Conservation (phyloP, 2,797 vertebrate species). For the Arrhamphus sclerolepis region DNA sequence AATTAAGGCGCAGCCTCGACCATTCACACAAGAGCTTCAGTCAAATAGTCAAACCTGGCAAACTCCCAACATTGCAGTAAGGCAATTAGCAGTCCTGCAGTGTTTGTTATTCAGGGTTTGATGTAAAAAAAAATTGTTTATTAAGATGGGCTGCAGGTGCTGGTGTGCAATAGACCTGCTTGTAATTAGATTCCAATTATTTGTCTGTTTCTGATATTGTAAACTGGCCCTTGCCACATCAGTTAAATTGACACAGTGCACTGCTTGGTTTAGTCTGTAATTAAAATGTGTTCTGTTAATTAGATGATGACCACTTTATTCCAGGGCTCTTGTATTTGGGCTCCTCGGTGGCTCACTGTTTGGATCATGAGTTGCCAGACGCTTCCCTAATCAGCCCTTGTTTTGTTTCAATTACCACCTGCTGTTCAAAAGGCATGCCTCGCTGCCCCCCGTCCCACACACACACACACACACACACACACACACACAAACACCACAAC, state of each 20-base stretch:
- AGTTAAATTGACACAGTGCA: slow-evolving; percentile 99
- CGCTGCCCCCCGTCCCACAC: slow-evolving; percentile 71
- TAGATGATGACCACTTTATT: slow-evolving; percentile 99
- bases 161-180: slow-evolving; percentile 98
- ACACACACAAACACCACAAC: slow-evolving; percentile 76
- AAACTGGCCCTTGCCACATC: slow-evolving; percentile 99
- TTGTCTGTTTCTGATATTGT: slow-evolving; percentile 99
- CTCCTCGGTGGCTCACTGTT: slow-evolving; percentile 90
- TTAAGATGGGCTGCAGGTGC: slow-evolving; percentile 98
- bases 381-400: slow-evolving; percentile 99
- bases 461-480: slow-evolving; percentile 28
- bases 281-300: slow-evolving; percentile 99
- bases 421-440: slow-evolving; percentile 99
- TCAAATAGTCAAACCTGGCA: slow-evolving; percentile 97
- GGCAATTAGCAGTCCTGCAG: slow-evolving; percentile 96
- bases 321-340: slow-evolving; percentile 98
- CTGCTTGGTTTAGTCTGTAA: slow-evolving; percentile 99
- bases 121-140: slow-evolving; percentile 99
- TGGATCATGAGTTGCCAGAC: slow-evolving; percentile 99
- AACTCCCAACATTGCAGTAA: slow-evolving; percentile 94
- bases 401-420: slow-evolving; percentile 99
- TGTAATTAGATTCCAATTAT: slow-evolving; percentile 99
- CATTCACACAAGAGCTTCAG: slow-evolving; percentile 93
- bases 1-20: slow-evolving; percentile 94
- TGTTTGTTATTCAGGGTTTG: slow-evolving; percentile 99